phyloP scores from a whole-genome alignment of 1,140 invertebrate genomes.

The Scaptomyza hsui region DNA sequence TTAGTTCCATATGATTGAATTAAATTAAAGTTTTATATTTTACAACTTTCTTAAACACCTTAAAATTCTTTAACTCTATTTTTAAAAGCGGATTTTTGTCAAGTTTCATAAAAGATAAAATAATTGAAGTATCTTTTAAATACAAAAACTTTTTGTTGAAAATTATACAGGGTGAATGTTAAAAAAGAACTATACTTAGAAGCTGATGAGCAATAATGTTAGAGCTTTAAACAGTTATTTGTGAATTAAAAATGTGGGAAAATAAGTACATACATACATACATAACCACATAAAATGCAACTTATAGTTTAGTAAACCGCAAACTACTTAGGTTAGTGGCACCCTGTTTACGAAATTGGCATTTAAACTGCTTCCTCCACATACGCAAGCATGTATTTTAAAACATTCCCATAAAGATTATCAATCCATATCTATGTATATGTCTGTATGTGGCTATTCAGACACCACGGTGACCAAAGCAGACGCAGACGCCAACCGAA shows the following conservation, averaged over 20 bases:
- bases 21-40: no score
- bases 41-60: no score
- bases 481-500: constrained; percentile 26
- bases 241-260: no score
- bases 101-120: constrained; percentile 8
- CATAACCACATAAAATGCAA: not conserved
- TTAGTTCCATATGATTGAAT: no score
- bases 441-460: no score
- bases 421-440: constrained; percentile 2
- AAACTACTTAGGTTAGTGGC: not conserved
- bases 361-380: constrained; percentile 15
- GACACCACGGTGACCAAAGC: constrained; percentile 36
- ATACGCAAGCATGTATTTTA: constrained; percentile 31
- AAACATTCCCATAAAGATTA: constrained; percentile 10
- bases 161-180: no score
- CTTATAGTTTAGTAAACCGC: not conserved
- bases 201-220: not conserved
- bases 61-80: no score
- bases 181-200: not conserved
- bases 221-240: no score
- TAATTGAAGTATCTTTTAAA: no score
- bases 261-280: no score
- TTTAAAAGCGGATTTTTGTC: no score
- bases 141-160: not conserved
- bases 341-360: constrained; percentile 22